These are phyloP conservation scores for Mesopsocus fuscifrons DNA, from an alignment of 2,888 invertebrate species.

Conservation along the genomic window DNA sequence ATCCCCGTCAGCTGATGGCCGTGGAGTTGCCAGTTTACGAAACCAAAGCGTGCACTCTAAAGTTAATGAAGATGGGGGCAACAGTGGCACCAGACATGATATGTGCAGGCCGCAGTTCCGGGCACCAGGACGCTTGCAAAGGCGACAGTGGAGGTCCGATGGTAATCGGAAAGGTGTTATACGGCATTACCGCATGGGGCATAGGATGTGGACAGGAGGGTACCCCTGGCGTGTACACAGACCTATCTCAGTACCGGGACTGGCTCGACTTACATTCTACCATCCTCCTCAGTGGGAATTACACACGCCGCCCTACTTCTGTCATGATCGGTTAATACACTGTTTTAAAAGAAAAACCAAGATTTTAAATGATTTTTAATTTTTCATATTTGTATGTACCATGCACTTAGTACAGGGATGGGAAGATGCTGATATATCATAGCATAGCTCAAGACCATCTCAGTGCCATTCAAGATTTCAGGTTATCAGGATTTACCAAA, in stretches of 20 bases:
- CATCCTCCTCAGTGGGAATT: too few species aligned
- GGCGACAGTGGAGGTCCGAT: conserved; percentile 1
- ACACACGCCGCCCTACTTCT: too few species aligned
- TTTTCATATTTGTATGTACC: too few species aligned
- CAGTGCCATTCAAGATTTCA: too few species aligned
- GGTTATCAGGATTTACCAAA: too few species aligned
- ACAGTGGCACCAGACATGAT: not conserved
- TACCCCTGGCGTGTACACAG: not conserved
- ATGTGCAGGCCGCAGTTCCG: not conserved
- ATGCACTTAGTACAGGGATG: too few species aligned
- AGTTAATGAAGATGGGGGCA: not conserved
- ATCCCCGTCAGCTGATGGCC: not conserved
- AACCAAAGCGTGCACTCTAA: not conserved
- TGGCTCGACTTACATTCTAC: too few species aligned
- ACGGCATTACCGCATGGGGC: not conserved
- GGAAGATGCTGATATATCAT: too few species aligned
- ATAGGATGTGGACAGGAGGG: not conserved
- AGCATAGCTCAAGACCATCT: too few species aligned
- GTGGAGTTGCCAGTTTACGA: not conserved
- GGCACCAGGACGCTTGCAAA: not conserved
- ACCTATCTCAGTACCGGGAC: not conserved
- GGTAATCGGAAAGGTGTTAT: not conserved
- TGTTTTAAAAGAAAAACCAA: too few species aligned
- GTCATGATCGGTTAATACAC: too few species aligned
- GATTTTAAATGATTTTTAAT: too few species aligned